Percentiles rank a stretch among this genome's conserved stretches.
Evolutionary conservation across 2,113 vertebrate species (phyloP).

Genomic region (Gnathonemus echidnorhynchus): DNA sequence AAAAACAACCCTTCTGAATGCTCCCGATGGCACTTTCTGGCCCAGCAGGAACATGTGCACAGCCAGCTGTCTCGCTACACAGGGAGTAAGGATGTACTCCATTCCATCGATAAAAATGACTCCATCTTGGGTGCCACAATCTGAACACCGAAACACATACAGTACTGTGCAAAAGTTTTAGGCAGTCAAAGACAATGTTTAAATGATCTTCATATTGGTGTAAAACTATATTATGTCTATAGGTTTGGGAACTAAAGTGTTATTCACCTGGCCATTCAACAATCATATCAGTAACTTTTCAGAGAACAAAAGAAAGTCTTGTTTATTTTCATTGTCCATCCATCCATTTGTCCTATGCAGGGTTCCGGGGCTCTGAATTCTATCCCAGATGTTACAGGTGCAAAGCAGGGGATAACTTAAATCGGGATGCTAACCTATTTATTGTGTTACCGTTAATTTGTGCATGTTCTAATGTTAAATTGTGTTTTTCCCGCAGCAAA

Average conservation of each 20-base stretch:
- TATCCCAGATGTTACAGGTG: background rate
- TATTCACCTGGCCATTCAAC: background rate
- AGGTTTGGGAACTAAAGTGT: background rate
- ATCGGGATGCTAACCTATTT: background rate
- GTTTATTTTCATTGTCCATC: background rate
- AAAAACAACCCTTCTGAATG: background rate
- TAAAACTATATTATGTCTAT: background rate
- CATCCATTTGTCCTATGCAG: background rate
- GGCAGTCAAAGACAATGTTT: background rate
- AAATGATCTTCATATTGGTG: background rate
- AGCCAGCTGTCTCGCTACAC: background rate
- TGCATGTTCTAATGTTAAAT: background rate
- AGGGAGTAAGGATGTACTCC: background rate
- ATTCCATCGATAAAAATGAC: background rate
- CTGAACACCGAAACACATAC: background rate
- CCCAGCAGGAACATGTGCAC: background rate
- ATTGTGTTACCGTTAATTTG: background rate
- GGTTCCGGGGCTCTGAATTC: background rate
- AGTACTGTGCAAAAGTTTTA: background rate
- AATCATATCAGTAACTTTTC: background rate
- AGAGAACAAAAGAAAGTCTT: background rate
- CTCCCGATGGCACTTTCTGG: background rate
- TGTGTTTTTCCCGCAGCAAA: background rate
- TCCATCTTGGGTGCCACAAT: background rate
- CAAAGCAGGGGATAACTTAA: no score